These are phyloP conservation scores for Nemapogon koenigi DNA, from an alignment of 2,888 invertebrate species.

Conservation along the genomic window DNA sequence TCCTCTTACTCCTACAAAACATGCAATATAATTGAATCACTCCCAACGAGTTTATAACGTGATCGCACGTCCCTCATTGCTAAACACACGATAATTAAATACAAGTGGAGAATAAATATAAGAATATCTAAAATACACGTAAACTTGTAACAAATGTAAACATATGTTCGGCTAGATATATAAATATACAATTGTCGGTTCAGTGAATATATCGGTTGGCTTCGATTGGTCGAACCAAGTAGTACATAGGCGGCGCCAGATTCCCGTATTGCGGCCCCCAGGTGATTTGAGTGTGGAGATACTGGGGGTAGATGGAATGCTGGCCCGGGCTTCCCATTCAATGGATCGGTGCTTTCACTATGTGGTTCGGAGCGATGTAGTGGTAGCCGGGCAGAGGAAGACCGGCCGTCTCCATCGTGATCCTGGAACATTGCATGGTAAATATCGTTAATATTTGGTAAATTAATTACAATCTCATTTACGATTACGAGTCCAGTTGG, in stretches of 20 bases:
- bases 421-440: constrained; percentile 76
- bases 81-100: constrained; percentile 17
- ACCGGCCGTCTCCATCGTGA: constrained; percentile 94
- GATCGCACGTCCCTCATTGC: constrained; percentile 3
- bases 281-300: constrained; percentile 20
- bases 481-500: no score
- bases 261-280: constrained; percentile 40
- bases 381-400: constrained; percentile 90
- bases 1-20: constrained; percentile 3
- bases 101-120: constrained; percentile 69
- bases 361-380: constrained; percentile 91
- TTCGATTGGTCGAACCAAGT: constrained; percentile 40
- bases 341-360: constrained; percentile 91
- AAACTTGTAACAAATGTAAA: constrained; percentile 66
- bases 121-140: constrained; percentile 75
- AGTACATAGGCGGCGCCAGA: constrained; percentile 46
- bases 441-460: no score
- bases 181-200: constrained; percentile 8
- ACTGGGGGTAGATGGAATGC: constrained; percentile 30
- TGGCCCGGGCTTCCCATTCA: constrained; percentile 63
- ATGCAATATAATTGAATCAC: constrained; percentile 2
- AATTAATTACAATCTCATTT: no score
- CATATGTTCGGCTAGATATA: constrained; percentile 46
- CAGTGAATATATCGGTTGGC: constrained; percentile 39
- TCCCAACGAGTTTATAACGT: background rate